phyloP scores from a whole-genome alignment of 1,140 invertebrate species.

The Lordiphosa mommai region DNA sequence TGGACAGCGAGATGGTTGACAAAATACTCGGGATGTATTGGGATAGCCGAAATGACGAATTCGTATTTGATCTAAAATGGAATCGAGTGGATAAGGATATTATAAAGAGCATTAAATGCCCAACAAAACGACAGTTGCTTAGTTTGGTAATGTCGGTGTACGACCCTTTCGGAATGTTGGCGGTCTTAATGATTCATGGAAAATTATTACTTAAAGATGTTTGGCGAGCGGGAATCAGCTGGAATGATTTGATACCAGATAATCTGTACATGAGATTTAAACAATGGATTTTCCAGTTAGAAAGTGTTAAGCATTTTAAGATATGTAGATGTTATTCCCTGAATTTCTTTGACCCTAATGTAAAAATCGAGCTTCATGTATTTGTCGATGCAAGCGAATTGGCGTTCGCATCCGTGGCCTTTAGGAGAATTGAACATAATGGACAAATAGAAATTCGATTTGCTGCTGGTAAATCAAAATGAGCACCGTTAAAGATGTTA shows the following conservation, averaged over 20 bases:
- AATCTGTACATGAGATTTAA: no score
- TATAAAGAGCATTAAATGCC: no score
- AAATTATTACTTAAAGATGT: conserved; percentile 4
- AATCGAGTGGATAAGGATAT: no score
- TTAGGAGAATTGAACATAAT: not conserved
- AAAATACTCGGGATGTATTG: not conserved
- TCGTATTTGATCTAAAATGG: not conserved
- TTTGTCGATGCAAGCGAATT: not conserved
- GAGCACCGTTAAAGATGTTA: no score
- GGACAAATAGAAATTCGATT: not conserved
- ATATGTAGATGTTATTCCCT: no score
- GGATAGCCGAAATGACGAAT: not conserved
- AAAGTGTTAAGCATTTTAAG: no score
- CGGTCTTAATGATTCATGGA: conserved; percentile 3
- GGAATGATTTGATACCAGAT: not conserved
- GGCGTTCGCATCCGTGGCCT: not conserved
- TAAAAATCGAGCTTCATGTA: no score
- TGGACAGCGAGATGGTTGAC: not conserved
- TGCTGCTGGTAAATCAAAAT: not conserved
- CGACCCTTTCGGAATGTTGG: conserved; percentile 4
- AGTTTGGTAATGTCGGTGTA: not conserved
- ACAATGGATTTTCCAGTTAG: no score
- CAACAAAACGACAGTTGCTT: no score
- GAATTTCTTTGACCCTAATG: no score
- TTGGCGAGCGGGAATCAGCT: not conserved